Evolutionary conservation across 2,888 invertebrate species (phyloP), one percentile per base, ranked within the genome.

Genomic region (Oxytorus armatus): DNA sequence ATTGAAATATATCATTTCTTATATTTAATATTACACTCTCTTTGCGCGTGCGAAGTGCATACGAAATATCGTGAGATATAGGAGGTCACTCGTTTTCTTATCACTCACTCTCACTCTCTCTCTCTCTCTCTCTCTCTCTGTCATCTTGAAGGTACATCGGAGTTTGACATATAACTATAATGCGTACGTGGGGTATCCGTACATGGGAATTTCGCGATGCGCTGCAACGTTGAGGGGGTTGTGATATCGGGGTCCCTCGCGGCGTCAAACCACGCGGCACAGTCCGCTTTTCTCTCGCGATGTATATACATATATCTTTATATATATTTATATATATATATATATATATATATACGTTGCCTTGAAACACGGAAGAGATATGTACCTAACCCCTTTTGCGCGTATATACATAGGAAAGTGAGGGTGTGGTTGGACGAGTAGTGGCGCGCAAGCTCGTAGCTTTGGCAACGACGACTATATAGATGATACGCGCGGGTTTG

Each of bases 21-120:
- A 86, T 86, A 88, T 88, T 89, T 88, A 88, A 88, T 86, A 88
- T 86, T 81, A 84, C 81, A 75, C 63, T n/a, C n/a, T n/a, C n/a
- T n/a, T n/a, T n/a, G n/a, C 76, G 78, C 14, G 84, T 76, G 83
- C 42, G 10, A 14, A 8, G 57, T 25, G 72, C 51, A 57, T 33
- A 33, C 23, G 14, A 29, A 59, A 21, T 39, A 51, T 4, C 21
- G 21, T 23, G 23, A 33, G 16, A 21, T 14, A 21, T n/a, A n/a
- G n/a, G n/a, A 10, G 29, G 61, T 57, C 57, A 61, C 39, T n/a
- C 44, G 53, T 53, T 21, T 66, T 57, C 18, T 61, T n/a, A n/a
- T n/a, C n/a, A n/a, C 16, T 70, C 10, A 72, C 61, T n/a, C 69
- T 76, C 70, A 73, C 51, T 33, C 3, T 72, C 18, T 29, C 3